Evolutionary conservation across 1,140 invertebrate genomes (phyloP).

Genomic region (Sinonovacula constricta): DNA sequence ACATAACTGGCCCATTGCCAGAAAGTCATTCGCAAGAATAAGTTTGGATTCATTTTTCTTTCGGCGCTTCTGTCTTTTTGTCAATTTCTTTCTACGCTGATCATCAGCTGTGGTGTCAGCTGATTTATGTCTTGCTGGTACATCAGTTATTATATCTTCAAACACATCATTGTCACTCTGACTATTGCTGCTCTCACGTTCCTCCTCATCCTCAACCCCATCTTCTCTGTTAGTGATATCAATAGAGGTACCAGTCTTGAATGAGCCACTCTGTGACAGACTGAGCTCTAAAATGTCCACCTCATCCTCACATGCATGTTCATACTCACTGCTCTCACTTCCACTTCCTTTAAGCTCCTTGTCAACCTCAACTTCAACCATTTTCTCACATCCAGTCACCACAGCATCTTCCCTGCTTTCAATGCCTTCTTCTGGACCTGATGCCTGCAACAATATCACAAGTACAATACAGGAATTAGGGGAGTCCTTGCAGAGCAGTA

Average conservation of each 20-base stretch:
- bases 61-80: constrained; percentile 45
- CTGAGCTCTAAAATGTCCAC: constrained; percentile 5
- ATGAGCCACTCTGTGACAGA: too few species aligned
- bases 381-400: too few species aligned
- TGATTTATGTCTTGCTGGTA: too few species aligned
- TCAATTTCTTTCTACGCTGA: constrained; percentile 13
- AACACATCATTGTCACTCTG: neutral
- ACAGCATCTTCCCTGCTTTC: too few species aligned
- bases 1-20: constrained; percentile 22
- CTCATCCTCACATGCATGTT: constrained; percentile 32
- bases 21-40: constrained; percentile 17
- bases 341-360: neutral
- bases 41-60: constrained; percentile 16
- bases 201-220: neutral
- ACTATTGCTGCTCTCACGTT: neutral
- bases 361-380: neutral
- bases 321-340: constrained; percentile 46
- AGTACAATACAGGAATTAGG: too few species aligned
- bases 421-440: too few species aligned
- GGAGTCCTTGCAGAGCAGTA: too few species aligned
- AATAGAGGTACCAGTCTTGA: too few species aligned
- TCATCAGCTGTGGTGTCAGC: too few species aligned
- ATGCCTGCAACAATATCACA: too few species aligned
- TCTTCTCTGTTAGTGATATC: too few species aligned
- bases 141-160: too few species aligned